A percentile compares a stretch with the other conserved stretches of the same genome.
phyloP scores from a whole-genome alignment of 2,888 invertebrate species.

The Mythimna lalbum region DNA sequence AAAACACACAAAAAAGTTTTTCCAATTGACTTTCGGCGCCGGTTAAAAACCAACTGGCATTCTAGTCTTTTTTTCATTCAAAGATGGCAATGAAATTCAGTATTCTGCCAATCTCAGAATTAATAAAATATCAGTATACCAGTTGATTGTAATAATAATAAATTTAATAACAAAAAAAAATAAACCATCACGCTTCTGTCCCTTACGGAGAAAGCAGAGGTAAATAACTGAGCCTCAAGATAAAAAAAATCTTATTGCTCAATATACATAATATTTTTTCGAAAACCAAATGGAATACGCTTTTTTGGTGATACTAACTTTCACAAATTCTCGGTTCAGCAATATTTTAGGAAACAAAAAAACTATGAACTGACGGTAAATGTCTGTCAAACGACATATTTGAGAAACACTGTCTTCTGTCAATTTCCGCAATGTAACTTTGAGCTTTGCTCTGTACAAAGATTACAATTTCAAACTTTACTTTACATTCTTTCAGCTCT shows the following conservation, averaged over 20 bases:
- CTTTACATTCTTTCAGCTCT: neutral
- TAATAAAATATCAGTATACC: conserved; percentile 49
- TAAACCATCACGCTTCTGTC: conserved; percentile 45
- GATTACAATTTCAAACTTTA: neutral
- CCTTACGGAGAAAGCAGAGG: conserved; percentile 51
- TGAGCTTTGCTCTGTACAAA: neutral
- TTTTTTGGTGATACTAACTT: neutral
- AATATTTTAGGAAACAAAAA: neutral
- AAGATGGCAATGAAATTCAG: neutral
- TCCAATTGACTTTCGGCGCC: conserved; percentile 32
- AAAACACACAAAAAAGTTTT: neutral
- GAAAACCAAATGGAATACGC: neutral
- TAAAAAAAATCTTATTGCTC: conserved; percentile 7
- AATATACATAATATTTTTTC: conserved; percentile 14
- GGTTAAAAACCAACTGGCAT: conserved; percentile 33
- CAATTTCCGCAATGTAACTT: neutral
- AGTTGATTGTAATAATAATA: conserved; percentile 27
- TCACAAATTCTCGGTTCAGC: neutral
- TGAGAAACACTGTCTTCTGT: conserved; percentile 1
- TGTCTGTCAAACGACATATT: neutral
- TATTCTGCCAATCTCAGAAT: conserved; percentile 21
- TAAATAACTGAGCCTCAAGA: conserved; percentile 9
- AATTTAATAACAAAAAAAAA: conserved; percentile 44
- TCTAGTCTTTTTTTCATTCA: conserved; percentile 31
- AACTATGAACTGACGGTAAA: neutral